Evolutionary conservation across 2,888 invertebrate species (phyloP), one percentile per base, ranked within the genome.

Genomic region (Glaucopsyche alexis): DNA sequence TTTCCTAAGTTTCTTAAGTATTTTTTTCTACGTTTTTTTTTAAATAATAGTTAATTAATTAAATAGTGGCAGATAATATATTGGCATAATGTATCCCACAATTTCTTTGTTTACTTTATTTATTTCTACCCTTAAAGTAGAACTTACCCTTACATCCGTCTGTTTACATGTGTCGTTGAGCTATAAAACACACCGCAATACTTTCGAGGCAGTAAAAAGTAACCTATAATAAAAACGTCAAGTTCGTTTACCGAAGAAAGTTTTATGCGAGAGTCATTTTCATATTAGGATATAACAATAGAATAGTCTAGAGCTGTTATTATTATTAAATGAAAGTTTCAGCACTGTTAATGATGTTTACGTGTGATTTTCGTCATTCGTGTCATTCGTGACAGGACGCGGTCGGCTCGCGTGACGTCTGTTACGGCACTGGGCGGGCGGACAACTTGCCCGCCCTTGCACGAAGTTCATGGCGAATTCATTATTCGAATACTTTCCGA

Each of bases 401-500:
- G 87, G 81, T 83, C 84, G 84, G 82, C 81, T 78, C 79, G 80
- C 77, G 79, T 87, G 88, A 88, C 89, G 88, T 88, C 82, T 82
- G 78, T 82, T 85, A 84, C 87, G 86, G 83, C 85, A 92, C 92
- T 92, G 88, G 90, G 89, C 89, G 90, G 89, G 85, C 87, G 88
- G 86, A 80, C 78, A 77, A 73, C 78, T 19, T 19, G 77, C 78
- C 80, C 82, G 82, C 83, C 84, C 83, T 91, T 88, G 87, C 86
- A 82, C 83, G 84, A 88, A 91, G 91, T 91, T 91, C 92, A 91
- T 84, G 89, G 19, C 40, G 19, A 73, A 69, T 71, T 64, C 52
- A n/a, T 67, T 72, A n/a, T 42, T 72, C 40, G n/a, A 45, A 73
- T 49, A 40, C 38, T 72, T 64, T 47, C 7, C 45, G 19, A 50